These are phyloP conservation scores for Plagiodera versicolora DNA, from an alignment of 2,888 invertebrate genomes.

Conservation along the genomic window DNA sequence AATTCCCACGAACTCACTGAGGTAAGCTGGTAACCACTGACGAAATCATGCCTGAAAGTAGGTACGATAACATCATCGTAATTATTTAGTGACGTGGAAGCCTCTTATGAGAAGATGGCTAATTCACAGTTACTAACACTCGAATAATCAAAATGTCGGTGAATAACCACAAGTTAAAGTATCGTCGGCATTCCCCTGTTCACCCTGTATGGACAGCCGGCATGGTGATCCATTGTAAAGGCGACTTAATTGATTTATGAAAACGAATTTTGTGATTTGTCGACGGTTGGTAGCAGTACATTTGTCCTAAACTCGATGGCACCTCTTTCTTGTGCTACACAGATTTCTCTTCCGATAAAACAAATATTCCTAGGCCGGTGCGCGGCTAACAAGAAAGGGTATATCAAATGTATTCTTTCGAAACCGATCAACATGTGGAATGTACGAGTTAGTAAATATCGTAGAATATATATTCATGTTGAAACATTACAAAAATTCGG, in stretches of 20 bases:
- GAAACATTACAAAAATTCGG: slow-evolving; percentile 13
- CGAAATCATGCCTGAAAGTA: too few relatives aligned
- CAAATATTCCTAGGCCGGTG: slow-evolving; percentile 30
- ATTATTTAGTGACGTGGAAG: too few relatives aligned
- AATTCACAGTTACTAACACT: too few relatives aligned
- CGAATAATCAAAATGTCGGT: too few relatives aligned
- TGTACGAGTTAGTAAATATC: slow-evolving; percentile 23
- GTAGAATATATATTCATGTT: slow-evolving; percentile 2
- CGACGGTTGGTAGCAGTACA: slow-evolving; percentile 44
- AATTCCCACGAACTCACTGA: too few relatives aligned
- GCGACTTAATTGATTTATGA: slow-evolving; percentile 52
- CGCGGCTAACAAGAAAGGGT: slow-evolving; percentile 26
- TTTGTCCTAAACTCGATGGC: slow-evolving; percentile 36
- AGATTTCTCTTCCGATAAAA: slow-evolving; percentile 32
- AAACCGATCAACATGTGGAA: slow-evolving; percentile 29
- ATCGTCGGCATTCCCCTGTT: not conserved
- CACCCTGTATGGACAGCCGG: slow-evolving; percentile 21
- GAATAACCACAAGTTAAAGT: not conserved
- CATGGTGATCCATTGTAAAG: slow-evolving; percentile 23
- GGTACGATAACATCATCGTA: too few relatives aligned
- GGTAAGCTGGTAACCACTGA: too few relatives aligned
- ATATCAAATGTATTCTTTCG: slow-evolving; percentile 31
- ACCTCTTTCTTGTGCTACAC: slow-evolving; percentile 35
- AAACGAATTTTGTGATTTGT: slow-evolving; percentile 54
- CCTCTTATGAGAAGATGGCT: too few relatives aligned